These are phyloP conservation scores for Hesperia comma DNA, from an alignment of 2,888 invertebrate genomes.

Conservation along the genomic window DNA sequence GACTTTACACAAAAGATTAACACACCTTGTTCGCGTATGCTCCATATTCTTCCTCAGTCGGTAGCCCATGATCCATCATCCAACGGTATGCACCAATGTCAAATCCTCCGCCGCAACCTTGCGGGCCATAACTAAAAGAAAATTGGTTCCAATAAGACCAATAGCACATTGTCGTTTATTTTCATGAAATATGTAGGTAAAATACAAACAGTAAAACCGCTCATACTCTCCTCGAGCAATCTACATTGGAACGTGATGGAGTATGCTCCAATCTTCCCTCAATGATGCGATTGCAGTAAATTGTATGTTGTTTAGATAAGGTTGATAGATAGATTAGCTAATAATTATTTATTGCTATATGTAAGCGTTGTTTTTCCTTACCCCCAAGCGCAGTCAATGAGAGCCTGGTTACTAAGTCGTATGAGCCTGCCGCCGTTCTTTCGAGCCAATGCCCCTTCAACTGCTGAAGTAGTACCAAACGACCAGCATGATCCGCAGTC, in stretches of 20 bases:
- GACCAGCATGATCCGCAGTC: constrained; percentile 68
- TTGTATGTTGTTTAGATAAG: too few species aligned
- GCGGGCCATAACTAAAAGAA: constrained; percentile 86
- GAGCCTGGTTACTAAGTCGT: constrained; percentile 65
- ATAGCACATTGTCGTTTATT: too few species aligned
- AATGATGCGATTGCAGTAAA: too few species aligned
- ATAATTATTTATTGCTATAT: too few species aligned
- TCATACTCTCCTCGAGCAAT: too few species aligned
- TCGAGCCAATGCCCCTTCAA: constrained; percentile 68
- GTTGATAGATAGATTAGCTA: too few species aligned
- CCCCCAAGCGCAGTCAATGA: constrained; percentile 72
- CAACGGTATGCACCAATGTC: constrained; percentile 94
- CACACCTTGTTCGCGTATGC: constrained; percentile 89
- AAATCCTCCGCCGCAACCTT: constrained; percentile 95
- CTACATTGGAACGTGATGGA: too few species aligned
- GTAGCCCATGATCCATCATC: constrained; percentile 91
- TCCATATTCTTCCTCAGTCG: constrained; percentile 94
- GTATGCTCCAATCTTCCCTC: too few species aligned
- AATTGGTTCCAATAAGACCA: not conserved
- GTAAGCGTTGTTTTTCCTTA: constrained; percentile 43
- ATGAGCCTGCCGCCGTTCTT: constrained; percentile 62
- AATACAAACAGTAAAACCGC: too few species aligned
- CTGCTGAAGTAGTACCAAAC: constrained; percentile 62
- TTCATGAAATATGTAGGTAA: too few species aligned
- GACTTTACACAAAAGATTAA: too few species aligned